These are phyloP conservation scores for Listronotus oregonensis DNA, from an alignment of 1,140 invertebrate species.

Conservation along the genomic window DNA sequence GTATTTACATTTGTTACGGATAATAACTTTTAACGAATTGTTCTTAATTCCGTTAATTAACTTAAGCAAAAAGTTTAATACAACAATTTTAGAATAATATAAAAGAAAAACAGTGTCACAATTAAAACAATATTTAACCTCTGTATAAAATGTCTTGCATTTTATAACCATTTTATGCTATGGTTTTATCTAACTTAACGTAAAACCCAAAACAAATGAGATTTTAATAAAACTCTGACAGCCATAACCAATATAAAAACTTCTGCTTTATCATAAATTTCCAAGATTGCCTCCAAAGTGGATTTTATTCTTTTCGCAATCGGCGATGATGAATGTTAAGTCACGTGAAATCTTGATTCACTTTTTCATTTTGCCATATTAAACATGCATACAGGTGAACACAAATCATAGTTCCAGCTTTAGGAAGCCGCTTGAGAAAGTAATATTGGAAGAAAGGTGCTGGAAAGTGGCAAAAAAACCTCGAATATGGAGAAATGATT, in stretches of 20 bases:
- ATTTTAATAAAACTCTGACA: slow-evolving; percentile 30
- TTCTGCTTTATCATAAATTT: slow-evolving; percentile 31
- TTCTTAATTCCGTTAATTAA: too few species aligned
- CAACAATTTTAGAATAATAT: too few species aligned
- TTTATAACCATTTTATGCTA: too few species aligned
- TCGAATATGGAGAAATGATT: slow-evolving; percentile 25
- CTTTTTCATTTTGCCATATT: slow-evolving; percentile 41
- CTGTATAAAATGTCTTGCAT: too few species aligned
- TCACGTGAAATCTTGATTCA: slow-evolving; percentile 37
- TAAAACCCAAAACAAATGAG: slow-evolving; percentile 28
- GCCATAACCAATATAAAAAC: slow-evolving; percentile 36
- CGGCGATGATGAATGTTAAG: slow-evolving; percentile 39
- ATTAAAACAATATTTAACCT: too few species aligned
- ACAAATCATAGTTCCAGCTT: slow-evolving; percentile 35
- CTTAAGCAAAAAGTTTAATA: too few species aligned
- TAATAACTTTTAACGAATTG: too few species aligned
- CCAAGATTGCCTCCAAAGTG: slow-evolving; percentile 32
- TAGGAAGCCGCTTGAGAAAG: slow-evolving; percentile 27
- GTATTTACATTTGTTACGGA: too few species aligned
- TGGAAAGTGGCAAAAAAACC: slow-evolving; percentile 32
- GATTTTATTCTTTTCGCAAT: slow-evolving; percentile 38
- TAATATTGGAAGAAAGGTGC: slow-evolving; percentile 27
- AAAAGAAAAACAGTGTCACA: too few species aligned
- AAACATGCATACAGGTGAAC: slow-evolving; percentile 41
- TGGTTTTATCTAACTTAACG: neutral